A percentile compares a stretch with the other conserved stretches of the same genome.
These are phyloP conservation scores for Scrobipalpa atriplicella DNA, from an alignment of 2,888 invertebrate genomes.

Conservation along the genomic window DNA sequence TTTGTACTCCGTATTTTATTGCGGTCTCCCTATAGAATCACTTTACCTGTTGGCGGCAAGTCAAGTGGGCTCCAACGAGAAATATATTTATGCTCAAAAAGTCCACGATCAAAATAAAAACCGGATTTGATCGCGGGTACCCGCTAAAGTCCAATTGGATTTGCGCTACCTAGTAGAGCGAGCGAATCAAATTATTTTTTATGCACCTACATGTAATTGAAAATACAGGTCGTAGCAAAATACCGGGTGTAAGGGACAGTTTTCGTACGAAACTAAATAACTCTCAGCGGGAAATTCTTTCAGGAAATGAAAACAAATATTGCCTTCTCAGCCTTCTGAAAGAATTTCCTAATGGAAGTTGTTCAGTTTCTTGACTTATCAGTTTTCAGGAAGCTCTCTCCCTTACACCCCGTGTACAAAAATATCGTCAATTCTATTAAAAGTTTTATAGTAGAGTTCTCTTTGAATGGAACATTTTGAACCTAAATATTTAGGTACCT, in stretches of 20 bases:
- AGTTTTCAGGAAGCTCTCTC: no score
- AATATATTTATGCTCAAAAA: constrained; percentile 36
- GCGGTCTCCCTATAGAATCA: background rate
- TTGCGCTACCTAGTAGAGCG: background rate
- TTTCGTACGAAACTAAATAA: no score
- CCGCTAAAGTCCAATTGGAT: background rate
- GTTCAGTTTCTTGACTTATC: no score
- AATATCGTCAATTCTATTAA: no score
- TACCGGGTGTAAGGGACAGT: no score
- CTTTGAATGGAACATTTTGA: no score
- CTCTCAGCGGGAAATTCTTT: background rate
- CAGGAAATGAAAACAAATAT: background rate
- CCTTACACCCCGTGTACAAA: no score
- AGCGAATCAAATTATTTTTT: background rate
- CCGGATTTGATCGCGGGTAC: background rate
- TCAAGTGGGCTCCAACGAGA: constrained; percentile 35
- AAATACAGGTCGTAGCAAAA: no score
- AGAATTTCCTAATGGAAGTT: no score
- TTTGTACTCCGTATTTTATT: background rate
- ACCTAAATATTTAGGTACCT: no score
- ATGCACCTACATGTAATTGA: background rate
- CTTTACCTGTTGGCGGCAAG: constrained; percentile 43
- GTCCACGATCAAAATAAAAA: constrained; percentile 12
- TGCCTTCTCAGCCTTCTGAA: no score
- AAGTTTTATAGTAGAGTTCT: no score